Evolutionary conservation across 2,888 invertebrate species (phyloP), one percentile per base, ranked within the genome.

Genomic region (Aplocera efformata): DNA sequence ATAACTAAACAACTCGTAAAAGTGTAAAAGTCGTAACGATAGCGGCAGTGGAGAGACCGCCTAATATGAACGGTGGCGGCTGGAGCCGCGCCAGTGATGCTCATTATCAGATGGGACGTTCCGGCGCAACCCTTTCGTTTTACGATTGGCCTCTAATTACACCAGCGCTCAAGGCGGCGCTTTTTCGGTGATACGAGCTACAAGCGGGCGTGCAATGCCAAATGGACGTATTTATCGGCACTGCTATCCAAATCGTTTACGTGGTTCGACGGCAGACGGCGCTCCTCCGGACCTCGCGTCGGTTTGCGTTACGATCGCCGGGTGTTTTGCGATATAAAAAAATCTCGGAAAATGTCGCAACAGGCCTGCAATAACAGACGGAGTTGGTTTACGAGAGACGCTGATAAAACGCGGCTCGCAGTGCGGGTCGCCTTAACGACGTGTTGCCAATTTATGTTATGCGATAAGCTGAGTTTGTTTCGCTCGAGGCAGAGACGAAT

Each of bases 141-240:
- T 85, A 88, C 86, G 85, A 85, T 86, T 83, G 84, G 82, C 76
- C 82, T 83, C 85, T 88, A 86, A 88, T 88, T 88, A 85, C 82
- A 72, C 61, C 60, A 60, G 67, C 80, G 84, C 82, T 86, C 79
- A 84, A 85, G 84, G 84, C 85, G 70, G 70, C 68, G 71, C 72
- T 84, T 85, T 84, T 85, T 81, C 72, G 48, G 71, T 70, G 74
- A 78, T 79, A 79, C 60, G 68, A 72, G 67, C 63, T 53, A 55
- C 56, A 60, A 65, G 64, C 66, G 59, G 50, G 67, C 57, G 66
- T 56, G 58, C 72, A 67, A 62, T 79, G 85, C 85, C 82, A 84
- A 85, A 83, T 83, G 79, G 71, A 77, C 74, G 71, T 79, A 80
- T 83, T 80, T 83, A 82, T 78, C 71, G 74, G 58, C 66, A n/a